Evolutionary conservation across 2,113 vertebrate genomes (phyloP).

Genomic region (Poicephalus meyeri): DNA sequence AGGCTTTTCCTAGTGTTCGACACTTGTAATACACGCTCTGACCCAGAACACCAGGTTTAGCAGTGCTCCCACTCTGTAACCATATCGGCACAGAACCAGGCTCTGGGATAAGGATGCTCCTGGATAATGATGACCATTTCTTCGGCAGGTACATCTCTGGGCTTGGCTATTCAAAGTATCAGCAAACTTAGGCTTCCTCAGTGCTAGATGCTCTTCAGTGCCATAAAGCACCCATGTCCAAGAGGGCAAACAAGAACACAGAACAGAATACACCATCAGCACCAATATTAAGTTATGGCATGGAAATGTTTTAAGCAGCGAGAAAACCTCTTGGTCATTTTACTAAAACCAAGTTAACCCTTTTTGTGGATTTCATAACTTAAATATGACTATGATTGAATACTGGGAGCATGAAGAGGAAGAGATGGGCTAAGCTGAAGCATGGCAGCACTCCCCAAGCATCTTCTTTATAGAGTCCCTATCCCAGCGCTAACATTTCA

Average conservation of each 20-base stretch:
- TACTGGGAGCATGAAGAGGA: accelerated
- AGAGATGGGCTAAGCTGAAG: background rate
- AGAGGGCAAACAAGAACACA: background rate
- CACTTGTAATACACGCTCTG: accelerated
- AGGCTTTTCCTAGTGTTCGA: accelerated
- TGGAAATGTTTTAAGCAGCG: background rate
- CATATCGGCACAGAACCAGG: background rate
- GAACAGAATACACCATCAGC: background rate
- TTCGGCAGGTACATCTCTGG: background rate
- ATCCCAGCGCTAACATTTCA: no score
- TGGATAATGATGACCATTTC: background rate
- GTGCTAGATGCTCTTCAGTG: background rate
- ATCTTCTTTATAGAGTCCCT: background rate
- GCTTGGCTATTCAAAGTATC: background rate
- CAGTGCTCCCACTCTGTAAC: background rate
- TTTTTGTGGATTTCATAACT: background rate
- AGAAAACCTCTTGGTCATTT: background rate
- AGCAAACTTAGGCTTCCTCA: background rate
- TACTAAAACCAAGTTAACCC: background rate
- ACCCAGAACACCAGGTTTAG: background rate
- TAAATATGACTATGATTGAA: background rate
- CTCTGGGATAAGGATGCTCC: background rate
- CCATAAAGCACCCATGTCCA: background rate
- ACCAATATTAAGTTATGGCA: background rate
- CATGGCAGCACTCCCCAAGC: background rate